These are phyloP conservation scores for Pemphigus obesinymphae DNA, from an alignment of 1,140 invertebrate genomes.

Conservation along the genomic window DNA sequence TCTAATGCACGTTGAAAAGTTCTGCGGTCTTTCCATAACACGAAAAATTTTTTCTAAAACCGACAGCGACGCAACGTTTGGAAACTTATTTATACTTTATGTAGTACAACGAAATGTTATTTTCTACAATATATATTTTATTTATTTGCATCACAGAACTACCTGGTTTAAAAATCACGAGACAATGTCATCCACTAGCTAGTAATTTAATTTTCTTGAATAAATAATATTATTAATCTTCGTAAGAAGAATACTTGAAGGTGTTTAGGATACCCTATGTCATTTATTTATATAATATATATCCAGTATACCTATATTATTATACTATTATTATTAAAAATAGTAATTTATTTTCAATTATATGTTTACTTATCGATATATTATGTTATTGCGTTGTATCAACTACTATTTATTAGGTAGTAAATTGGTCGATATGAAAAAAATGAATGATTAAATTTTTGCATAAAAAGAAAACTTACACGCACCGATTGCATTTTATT, in stretches of 20 bases:
- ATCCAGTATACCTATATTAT: neutral
- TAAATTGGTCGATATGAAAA: too few species aligned
- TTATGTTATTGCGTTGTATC: too few species aligned
- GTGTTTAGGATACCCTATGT: neutral
- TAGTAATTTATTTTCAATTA: too few species aligned
- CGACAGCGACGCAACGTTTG: neutral
- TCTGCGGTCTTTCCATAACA: too few species aligned
- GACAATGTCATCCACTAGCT: neutral
- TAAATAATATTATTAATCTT: neutral
- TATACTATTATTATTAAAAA: too few species aligned
- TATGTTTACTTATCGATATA: too few species aligned
- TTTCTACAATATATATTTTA: neutral
- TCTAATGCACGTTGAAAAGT: neutral
- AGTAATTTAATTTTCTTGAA: neutral
- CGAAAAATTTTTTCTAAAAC: neutral
- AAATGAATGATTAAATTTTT: too few species aligned
- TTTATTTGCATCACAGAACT: neutral
- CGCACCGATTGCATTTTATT: too few species aligned
- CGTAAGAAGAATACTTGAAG: too few species aligned
- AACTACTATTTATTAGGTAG: too few species aligned
- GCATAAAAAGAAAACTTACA: too few species aligned
- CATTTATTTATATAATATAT: neutral
- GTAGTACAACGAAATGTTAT: neutral
- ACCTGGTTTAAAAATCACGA: neutral
- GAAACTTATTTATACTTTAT: neutral